These are phyloP conservation scores for Antheraea yamamai DNA, from an alignment of 2,888 invertebrate species.

Conservation along the genomic window DNA sequence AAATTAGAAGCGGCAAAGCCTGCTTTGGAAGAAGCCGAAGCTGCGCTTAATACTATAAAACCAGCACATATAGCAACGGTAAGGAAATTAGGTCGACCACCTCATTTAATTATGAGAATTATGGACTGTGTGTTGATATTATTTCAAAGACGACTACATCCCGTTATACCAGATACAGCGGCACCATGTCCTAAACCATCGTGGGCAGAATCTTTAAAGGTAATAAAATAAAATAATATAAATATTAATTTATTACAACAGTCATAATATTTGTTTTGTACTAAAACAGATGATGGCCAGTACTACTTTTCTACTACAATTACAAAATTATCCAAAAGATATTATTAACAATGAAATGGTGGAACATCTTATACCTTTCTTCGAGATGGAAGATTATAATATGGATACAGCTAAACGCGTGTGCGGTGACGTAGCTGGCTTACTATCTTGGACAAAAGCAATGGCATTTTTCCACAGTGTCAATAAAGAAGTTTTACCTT, in stretches of 20 bases:
- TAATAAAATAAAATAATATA: slow-evolving; percentile 39
- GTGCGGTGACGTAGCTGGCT: slow-evolving; percentile 97
- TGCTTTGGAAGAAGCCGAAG: slow-evolving; percentile 96
- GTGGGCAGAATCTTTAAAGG: slow-evolving; percentile 97
- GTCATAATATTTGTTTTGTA: slow-evolving; percentile 16
- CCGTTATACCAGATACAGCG: slow-evolving; percentile 90
- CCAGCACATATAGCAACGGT: slow-evolving; percentile 98
- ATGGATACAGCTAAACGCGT: slow-evolving; percentile 98
- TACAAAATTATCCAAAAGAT: slow-evolving; percentile 97
- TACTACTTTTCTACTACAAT: slow-evolving; percentile 93
- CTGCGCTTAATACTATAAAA: slow-evolving; percentile 97
- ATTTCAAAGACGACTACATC: slow-evolving; percentile 94
- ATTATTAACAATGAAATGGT: slow-evolving; percentile 99
- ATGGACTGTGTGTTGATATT: slow-evolving; percentile 98
- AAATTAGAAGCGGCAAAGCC: slow-evolving; percentile 98
- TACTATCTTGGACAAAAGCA: slow-evolving; percentile 97
- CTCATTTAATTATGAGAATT: slow-evolving; percentile 98
- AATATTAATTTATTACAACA: slow-evolving; percentile 5
- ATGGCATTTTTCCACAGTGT: slow-evolving; percentile 98
- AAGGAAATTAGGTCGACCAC: slow-evolving; percentile 95
- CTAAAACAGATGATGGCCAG: slow-evolving; percentile 93
- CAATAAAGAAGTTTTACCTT: slow-evolving; percentile 96
- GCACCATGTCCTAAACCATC: slow-evolving; percentile 95
- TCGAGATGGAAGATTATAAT: slow-evolving; percentile 97
- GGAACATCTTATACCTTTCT: slow-evolving; percentile 94